A percentile compares a stretch with the other conserved stretches of the same genome.
phyloP scores from a whole-genome alignment of 2,888 invertebrate species.

The Hyppa rectilinea region DNA sequence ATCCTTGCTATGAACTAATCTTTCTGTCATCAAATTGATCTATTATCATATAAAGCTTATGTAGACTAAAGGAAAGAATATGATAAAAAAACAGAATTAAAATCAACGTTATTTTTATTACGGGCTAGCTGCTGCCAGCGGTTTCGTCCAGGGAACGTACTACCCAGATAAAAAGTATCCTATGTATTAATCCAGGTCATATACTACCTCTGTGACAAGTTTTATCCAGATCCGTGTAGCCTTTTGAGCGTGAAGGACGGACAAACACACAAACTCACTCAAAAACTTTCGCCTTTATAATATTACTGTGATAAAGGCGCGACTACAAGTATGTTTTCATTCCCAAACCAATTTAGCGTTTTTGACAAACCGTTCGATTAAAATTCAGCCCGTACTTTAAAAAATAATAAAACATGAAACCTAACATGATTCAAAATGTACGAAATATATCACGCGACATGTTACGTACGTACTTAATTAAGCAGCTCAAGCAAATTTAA shows the following conservation, averaged over 20 bases:
- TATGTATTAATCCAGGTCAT: no score
- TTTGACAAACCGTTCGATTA: background rate
- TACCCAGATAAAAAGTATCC: no score
- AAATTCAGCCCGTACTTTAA: background rate
- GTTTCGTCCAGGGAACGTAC: no score
- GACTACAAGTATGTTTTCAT: background rate
- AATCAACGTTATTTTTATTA: no score
- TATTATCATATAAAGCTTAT: background rate
- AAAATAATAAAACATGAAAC: conserved; percentile 31
- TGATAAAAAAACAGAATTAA: background rate
- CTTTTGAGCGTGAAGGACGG: no score
- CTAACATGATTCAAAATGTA: conserved; percentile 35
- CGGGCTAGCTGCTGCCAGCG: no score
- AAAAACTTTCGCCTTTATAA: no score
- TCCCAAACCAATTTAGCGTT: background rate
- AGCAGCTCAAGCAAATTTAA: conserved; percentile 46
- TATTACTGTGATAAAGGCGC: no score
- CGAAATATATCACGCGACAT: conserved; percentile 44
- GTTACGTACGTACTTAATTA: conserved; percentile 58
- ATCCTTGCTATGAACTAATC: background rate
- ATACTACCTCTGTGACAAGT: no score
- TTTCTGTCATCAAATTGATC: background rate
- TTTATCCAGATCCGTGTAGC: no score
- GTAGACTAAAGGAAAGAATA: no score
- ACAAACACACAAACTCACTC: no score